Base-by-base conservation (phyloP, 2,888 invertebrate species). In the Pyrgus malvae region DNA sequence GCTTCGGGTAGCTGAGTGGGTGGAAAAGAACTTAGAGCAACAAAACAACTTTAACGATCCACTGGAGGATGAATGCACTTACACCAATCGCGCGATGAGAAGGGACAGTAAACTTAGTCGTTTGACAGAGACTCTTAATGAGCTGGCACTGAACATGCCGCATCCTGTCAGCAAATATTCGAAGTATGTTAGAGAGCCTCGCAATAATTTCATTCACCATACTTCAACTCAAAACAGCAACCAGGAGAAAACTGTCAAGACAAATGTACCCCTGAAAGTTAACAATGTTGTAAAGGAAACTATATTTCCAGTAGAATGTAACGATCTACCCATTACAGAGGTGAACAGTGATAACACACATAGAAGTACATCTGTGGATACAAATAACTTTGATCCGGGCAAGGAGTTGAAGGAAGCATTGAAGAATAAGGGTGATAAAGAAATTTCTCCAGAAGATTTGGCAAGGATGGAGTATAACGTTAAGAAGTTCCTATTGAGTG, bases 391-490 rank as follows among this genome's bases (percentile, higher is more conserved):
- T 48, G 77, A 78, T 48, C 69, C 74, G 1, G 73, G 69, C 16
- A 81, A 78, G 58, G 76, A 77, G 50, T 66, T 81, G 44, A 78
- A 81, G 42, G 69, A 68, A 7, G 75, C 73, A 2, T 68, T 83
- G 29, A 76, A 80, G 57, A 70, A 72, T 3, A 84, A 82, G 59
- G 72, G 74, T 9, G 81, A 83, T 42, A 86, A 82, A 60, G 81
- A 85, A 49, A 85, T 90, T 57, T 80, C 90, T 14, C 82, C 91
- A 6, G 92, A 92, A 63, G 93, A 93, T 73, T 91, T 94, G 65
- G 93, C 93, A 14, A 92, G 94, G 72, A 94, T 94, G 94, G 94
- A 94, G 72, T 94, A 94, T 70, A 94, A 94, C 73, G 94, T 94
- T n/a, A 94, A 94, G 78, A 93, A 93, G 74, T 94, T 94, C 77